Conservation (phyloP, 2,113 vertebrate genomes). For the Chamaetylas fuelleborni region DNA sequence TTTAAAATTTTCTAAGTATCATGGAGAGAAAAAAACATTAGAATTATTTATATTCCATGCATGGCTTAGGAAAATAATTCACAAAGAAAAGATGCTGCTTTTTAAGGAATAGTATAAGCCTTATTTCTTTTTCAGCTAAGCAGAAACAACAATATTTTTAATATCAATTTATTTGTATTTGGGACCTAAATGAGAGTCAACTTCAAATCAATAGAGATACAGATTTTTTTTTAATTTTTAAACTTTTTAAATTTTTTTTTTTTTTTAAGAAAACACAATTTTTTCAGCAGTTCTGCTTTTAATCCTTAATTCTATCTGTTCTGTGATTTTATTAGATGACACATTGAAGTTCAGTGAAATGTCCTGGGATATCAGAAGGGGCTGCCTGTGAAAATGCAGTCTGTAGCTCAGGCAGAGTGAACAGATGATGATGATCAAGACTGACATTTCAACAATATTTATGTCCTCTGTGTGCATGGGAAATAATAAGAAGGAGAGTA, state of each 20-base stretch:
- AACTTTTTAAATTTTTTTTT: neutral
- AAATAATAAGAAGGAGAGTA: neutral
- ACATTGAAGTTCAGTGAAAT: neutral
- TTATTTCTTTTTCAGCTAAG: neutral
- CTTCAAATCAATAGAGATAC: neutral
- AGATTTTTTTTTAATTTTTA: neutral
- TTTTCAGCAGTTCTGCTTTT: neutral
- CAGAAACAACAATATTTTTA: neutral
- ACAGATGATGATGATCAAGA: conserved; percentile 13
- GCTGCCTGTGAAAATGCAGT: neutral
- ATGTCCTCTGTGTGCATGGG: neutral
- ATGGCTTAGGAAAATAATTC: neutral
- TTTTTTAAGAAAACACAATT: neutral
- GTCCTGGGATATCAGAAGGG: neutral
- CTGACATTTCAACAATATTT: conserved; percentile 46
- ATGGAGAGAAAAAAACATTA: neutral
- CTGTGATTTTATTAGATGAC: neutral
- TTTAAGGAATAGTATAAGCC: neutral
- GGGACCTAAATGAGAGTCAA: neutral
- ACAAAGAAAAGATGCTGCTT: neutral
- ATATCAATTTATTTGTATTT: neutral
- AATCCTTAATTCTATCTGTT: neutral
- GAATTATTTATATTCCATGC: neutral
- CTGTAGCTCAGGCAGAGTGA: neutral
- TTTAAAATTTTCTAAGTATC: neutral